Evolutionary conservation across 2,113 vertebrate species (phyloP).

Genomic region (Probosciger aterrimus): DNA sequence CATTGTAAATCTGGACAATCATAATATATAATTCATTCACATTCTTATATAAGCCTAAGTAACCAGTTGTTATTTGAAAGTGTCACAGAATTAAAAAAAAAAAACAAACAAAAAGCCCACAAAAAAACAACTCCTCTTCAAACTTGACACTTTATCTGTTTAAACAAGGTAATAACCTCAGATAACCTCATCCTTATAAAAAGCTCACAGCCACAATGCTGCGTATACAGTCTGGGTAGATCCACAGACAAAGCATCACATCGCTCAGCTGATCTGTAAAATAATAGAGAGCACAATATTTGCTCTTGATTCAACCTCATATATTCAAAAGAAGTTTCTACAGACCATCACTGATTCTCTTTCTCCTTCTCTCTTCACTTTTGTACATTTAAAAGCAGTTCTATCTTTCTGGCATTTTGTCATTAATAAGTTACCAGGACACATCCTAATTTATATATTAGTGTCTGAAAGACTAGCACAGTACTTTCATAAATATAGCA

Average conservation of each 20-base stretch:
- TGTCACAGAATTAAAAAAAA: not conserved
- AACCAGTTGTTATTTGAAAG: not conserved
- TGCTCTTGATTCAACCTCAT: not conserved
- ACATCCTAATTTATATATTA: not conserved
- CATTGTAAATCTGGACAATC: not conserved
- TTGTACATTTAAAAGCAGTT: not conserved
- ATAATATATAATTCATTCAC: not conserved
- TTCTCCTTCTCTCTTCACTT: not conserved
- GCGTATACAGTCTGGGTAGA: not conserved
- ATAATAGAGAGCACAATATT: not conserved
- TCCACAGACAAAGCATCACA: not conserved
- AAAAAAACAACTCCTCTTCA: not conserved
- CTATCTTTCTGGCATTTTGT: not conserved
- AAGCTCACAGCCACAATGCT: not conserved
- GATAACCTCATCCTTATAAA: not conserved
- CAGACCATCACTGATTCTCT: not conserved
- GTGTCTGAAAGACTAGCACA: not conserved
- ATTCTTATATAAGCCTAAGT: not conserved
- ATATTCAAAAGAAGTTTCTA: not conserved
- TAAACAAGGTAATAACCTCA: not conserved
- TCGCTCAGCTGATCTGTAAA: not conserved
- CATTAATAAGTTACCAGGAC: not conserved
- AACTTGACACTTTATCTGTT: not conserved
- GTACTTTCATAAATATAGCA: not conserved
- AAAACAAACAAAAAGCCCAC: not conserved